Evolutionary conservation across 1,140 invertebrate species (phyloP).

Genomic region (Arion vulgaris): DNA sequence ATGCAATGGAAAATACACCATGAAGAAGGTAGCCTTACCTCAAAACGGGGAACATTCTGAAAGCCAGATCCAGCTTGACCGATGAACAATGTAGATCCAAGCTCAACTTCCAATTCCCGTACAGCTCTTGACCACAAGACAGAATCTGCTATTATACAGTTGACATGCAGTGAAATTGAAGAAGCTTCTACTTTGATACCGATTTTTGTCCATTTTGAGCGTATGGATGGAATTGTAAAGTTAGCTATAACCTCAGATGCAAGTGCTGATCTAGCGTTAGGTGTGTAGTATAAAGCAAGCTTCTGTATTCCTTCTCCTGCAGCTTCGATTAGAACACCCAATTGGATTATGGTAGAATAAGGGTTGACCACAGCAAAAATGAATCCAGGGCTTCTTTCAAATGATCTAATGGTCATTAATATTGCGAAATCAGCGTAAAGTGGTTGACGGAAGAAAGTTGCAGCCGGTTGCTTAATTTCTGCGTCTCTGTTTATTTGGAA

Average conservation of each 20-base stretch:
- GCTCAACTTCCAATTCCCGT: constrained; percentile 42
- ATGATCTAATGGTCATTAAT: constrained; percentile 42
- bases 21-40: no score
- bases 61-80: constrained; percentile 46
- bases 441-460: constrained; percentile 43
- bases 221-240: constrained; percentile 47
- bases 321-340: constrained; percentile 46
- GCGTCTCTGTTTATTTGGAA: constrained; percentile 46
- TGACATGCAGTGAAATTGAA: constrained; percentile 46
- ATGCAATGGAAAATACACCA: no score
- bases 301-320: constrained; percentile 37
- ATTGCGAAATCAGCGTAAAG: constrained; percentile 53
- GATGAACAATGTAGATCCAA: constrained; percentile 46
- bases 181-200: constrained; percentile 46
- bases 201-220: constrained; percentile 48
- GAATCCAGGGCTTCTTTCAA: constrained; percentile 41
- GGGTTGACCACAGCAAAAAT: constrained; percentile 58
- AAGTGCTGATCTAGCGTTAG: constrained; percentile 38
- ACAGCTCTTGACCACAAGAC: constrained; percentile 17
- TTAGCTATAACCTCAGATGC: constrained; percentile 44
- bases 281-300: constrained; percentile 52
- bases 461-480: constrained; percentile 41
- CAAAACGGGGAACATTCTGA: constrained; percentile 35
- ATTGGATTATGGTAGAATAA: constrained; percentile 50
- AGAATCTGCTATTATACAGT: constrained; percentile 47